These are phyloP conservation scores for Corticium candelabrum DNA, from an alignment of 37 sponge, comb jelly and placozoan genomes.

Conservation along the genomic window DNA sequence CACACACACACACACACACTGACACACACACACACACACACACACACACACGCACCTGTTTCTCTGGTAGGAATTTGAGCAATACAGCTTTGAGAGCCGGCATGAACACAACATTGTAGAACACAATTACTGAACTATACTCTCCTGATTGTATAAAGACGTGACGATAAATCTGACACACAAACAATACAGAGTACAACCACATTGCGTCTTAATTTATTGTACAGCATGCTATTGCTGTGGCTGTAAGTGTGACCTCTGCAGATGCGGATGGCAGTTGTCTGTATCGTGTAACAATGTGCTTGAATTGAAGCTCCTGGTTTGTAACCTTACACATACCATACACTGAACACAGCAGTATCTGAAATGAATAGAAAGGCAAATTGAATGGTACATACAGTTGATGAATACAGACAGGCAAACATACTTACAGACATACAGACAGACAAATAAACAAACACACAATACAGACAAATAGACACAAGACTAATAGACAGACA, in stretches of 20 bases:
- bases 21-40: not conserved
- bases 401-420: too few species aligned
- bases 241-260: too few species aligned
- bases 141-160: not conserved
- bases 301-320: constrained; percentile 5
- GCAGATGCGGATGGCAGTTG: not conserved
- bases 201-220: too few species aligned
- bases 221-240: too few species aligned
- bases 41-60: constrained; percentile 12
- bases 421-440: too few species aligned
- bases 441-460: too few species aligned
- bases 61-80: not conserved
- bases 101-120: not conserved
- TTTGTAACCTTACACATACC: not conserved
- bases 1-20: constrained; percentile 21
- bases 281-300: not conserved
- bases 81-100: not conserved
- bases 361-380: not conserved
- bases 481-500: too few species aligned
- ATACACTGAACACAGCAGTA: constrained; percentile 3
- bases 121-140: not conserved
- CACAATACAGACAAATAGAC: too few species aligned
- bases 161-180: not conserved
- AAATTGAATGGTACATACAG: too few species aligned
- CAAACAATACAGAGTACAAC: too few species aligned